Percentiles rank a stretch among this genome's conserved stretches.
Evolutionary conservation across 2,113 vertebrate genomes (phyloP).

Genomic region (Tetrax tetrax): DNA sequence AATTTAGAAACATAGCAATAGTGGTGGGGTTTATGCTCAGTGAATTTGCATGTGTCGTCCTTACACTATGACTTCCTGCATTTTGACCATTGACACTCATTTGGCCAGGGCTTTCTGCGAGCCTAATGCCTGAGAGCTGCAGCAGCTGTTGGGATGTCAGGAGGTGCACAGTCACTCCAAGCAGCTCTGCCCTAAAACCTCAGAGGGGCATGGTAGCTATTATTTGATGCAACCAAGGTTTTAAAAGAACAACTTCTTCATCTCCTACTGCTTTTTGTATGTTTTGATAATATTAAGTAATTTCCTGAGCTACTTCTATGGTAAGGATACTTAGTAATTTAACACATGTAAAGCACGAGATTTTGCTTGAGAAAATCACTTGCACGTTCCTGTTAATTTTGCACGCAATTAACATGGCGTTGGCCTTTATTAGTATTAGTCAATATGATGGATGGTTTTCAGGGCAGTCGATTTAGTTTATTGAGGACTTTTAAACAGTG

Average conservation of each 20-base stretch:
- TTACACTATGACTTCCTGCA: background rate
- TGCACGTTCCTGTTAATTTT: conserved; percentile 43
- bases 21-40: rapidly evolving
- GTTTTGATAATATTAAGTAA: conserved; percentile 42
- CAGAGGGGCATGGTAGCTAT: background rate
- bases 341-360: background rate
- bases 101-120: background rate
- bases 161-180: background rate
- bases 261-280: background rate
- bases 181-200: background rate
- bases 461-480: conserved; percentile 2
- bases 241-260: conserved; percentile 21
- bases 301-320: conserved; percentile 32
- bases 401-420: background rate
- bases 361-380: background rate
- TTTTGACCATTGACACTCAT: background rate
- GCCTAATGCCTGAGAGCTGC: background rate
- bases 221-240: background rate
- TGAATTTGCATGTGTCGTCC: background rate
- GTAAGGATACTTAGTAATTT: conserved; percentile 20
- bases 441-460: conserved; percentile 36
- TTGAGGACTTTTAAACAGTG: conserved; percentile 27
- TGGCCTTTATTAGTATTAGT: conserved; percentile 11
- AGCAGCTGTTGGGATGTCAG: conserved; percentile 23
- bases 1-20: background rate